Base-by-base conservation (phyloP, 1,140 invertebrate species). In the Aphelinus certus region DNA sequence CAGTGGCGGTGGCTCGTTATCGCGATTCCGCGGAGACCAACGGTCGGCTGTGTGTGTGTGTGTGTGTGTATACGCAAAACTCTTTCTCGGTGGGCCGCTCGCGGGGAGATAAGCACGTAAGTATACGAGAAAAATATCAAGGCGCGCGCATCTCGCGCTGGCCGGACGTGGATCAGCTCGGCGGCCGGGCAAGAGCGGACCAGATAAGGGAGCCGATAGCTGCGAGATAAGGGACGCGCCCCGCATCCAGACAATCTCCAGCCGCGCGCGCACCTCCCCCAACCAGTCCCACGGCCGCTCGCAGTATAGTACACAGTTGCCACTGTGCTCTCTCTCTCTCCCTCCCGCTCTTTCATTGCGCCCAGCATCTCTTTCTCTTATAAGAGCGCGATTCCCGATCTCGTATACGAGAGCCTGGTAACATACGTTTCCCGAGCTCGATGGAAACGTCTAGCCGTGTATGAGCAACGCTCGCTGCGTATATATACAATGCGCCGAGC, bases 251-350 rank as follows among this genome's bases (percentile, higher is more conserved):
- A 26, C 76, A 71, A 46, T 66, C 67, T 53, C 65, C 72, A 79
- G 83, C 85, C 81, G 81, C 84, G 84, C 81, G 81, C 83, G 51
- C 51, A 9, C 51, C 79, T 82, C 70, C 80, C 83, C 80, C 83
- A 83, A 63, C 77, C 78, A 77, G 81, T 82, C 75, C 71, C 78
- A 77, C 75, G 73, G 47, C 75, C 69, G 63, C 78, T 76, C 77
- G 77, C 80, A 78, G 80, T 81, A 79, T 77, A 77, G 78, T 78
- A 81, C 75, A 64, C 75, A 73, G 26, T 26, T 26, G 26, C 26
- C 26, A 26, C 26, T 26, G 26, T 26, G 26, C 26, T 26, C 26
- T 26, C 26, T 26, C 26, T 26, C 26, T 26, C 26, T 26, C 26
- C 26, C 26, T 26, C 26, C 26, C 0, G 0, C 26, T 26, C 26